Conservation (phyloP, 2,113 vertebrate species). For the Lontra canadensis region DNA sequence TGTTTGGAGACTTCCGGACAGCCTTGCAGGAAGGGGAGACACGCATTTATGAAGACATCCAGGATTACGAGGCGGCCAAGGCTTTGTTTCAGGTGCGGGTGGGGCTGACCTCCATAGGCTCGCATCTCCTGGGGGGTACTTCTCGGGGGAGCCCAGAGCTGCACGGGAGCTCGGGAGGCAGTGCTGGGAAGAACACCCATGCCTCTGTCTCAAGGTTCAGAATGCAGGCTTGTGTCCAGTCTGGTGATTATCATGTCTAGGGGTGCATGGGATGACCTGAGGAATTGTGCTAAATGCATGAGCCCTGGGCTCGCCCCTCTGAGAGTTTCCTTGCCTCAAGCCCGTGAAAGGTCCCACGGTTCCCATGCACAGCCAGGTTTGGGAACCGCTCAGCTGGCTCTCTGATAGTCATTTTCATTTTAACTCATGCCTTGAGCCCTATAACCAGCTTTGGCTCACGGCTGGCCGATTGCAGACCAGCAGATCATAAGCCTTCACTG, state of each 20-base stretch:
- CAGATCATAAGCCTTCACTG: rapidly evolving
- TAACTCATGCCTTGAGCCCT: background rate
- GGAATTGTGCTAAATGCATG: background rate
- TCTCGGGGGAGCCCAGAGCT: background rate
- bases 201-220: background rate
- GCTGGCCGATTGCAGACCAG: background rate
- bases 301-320: background rate
- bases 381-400: background rate
- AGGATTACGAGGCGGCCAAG: slow-evolving; percentile 94
- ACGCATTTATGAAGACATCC: slow-evolving; percentile 95
- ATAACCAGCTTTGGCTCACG: background rate
- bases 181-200: rapidly evolving
- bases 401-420: background rate
- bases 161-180: rapidly evolving
- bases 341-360: background rate
- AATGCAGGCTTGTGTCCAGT: rapidly evolving
- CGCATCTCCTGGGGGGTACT: rapidly evolving
- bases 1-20: slow-evolving; percentile 95
- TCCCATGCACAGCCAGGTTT: background rate
- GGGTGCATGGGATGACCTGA: rapidly evolving
- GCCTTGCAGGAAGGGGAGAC: slow-evolving; percentile 90
- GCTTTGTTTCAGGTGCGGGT: slow-evolving; percentile 92
- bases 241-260: rapidly evolving
- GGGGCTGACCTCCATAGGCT: rapidly evolving
- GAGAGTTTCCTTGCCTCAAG: too few relatives aligned